Conservation (phyloP, 2,888 invertebrate genomes). For the Physocephala rufipes region DNA sequence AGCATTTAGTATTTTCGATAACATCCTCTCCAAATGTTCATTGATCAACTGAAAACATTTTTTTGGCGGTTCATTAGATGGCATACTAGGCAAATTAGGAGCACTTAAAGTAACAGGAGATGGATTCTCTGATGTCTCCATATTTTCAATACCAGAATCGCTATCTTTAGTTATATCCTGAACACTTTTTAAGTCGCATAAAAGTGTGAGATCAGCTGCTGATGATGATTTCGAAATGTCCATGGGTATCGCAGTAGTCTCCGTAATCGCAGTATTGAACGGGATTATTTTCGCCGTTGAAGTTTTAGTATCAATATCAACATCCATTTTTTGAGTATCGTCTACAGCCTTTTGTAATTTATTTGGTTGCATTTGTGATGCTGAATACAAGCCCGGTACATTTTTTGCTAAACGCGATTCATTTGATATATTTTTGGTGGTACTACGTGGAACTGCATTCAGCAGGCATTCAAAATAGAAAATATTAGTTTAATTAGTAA, state of each 20-base stretch:
- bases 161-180: constrained; percentile 66
- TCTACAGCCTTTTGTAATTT: constrained; percentile 34
- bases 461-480: background rate
- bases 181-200: constrained; percentile 49
- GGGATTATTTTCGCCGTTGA: background rate
- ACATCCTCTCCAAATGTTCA: constrained; percentile 67
- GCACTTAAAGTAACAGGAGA: constrained; percentile 37
- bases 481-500: too few relatives aligned
- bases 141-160: constrained; percentile 71
- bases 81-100: constrained; percentile 49
- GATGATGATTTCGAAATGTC: constrained; percentile 69
- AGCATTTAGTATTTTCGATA: constrained; percentile 77
- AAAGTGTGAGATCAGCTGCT: constrained; percentile 16
- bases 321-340: constrained; percentile 52
- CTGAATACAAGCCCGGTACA: constrained; percentile 29
- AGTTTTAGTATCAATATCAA: constrained; percentile 60
- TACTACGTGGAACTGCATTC: constrained; percentile 46
- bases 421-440: constrained; percentile 54
- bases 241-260: constrained; percentile 61
- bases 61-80: constrained; percentile 16
- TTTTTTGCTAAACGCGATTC: constrained; percentile 61
- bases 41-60: constrained; percentile 56
- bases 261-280: too few relatives aligned
- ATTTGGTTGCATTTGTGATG: constrained; percentile 25
- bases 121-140: constrained; percentile 69